Evolutionary conservation across 2,113 vertebrate genomes (phyloP).

Genomic region (Acrocephalus kingi): DNA sequence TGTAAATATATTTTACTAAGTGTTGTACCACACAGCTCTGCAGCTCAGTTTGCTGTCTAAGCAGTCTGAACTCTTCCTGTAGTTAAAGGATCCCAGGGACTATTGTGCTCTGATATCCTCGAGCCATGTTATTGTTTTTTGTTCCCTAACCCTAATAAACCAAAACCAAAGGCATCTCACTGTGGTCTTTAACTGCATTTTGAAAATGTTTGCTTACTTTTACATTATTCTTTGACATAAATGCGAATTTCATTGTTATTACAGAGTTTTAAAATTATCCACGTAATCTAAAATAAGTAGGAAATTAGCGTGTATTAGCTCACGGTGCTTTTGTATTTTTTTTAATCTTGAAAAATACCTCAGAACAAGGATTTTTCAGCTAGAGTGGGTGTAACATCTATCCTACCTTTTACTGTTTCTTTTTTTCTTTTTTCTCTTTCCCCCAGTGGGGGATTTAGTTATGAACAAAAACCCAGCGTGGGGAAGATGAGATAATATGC

Average conservation of each 20-base stretch:
- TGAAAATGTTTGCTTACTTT: not conserved
- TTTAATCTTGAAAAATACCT: not conserved
- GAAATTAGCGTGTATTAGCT: not conserved
- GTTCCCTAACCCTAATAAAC: not conserved
- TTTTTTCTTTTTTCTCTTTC: not conserved
- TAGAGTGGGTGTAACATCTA: not conserved
- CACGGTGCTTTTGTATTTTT: not conserved
- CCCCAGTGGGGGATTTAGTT: not conserved
- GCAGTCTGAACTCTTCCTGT: not conserved
- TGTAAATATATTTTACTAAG: not conserved
- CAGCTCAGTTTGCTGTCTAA: not conserved
- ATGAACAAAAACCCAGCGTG: not conserved
- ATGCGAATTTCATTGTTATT: not conserved
- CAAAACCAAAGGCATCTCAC: not conserved
- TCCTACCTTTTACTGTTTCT: not conserved
- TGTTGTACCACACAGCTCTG: not conserved
- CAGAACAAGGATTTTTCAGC: not conserved
- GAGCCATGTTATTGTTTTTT: fast-evolving
- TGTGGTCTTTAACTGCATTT: not conserved
- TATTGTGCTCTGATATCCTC: not conserved
- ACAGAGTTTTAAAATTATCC: not conserved
- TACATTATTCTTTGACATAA: not conserved
- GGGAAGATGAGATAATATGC: not conserved
- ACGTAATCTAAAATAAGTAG: not conserved
- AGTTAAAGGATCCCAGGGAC: not conserved